Evolutionary conservation across 2,888 invertebrate genomes (phyloP).

Genomic region (Julus scandinavius): DNA sequence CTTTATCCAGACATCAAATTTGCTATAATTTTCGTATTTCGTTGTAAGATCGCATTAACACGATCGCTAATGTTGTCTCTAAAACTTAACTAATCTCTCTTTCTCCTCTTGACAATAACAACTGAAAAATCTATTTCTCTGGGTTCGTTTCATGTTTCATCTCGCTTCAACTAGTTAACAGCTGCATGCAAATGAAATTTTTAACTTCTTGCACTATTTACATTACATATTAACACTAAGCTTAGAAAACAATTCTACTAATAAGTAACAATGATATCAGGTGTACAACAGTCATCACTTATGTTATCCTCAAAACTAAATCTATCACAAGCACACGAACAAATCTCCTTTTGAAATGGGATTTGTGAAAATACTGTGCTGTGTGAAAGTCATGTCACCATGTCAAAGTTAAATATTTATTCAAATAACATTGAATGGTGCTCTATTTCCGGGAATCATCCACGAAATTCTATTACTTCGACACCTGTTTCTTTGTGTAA

Average conservation of each 20-base stretch:
- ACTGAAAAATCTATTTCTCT: conserved; percentile 25
- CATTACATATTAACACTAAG: neutral
- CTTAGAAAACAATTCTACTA: neutral
- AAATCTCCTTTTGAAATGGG: neutral
- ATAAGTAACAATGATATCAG: neutral
- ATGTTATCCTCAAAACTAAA: too few relatives aligned
- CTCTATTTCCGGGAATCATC: neutral
- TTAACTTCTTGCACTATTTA: neutral
- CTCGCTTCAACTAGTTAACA: conserved; percentile 30
- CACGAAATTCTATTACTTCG: neutral
- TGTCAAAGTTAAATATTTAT: neutral
- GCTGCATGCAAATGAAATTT: neutral
- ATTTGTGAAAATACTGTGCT: neutral
- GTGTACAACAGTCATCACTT: neutral
- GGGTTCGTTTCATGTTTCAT: conserved; percentile 23
- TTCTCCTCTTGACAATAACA: neutral
- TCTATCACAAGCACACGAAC: too few relatives aligned
- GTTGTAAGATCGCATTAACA: neutral
- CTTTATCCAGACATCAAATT: conserved; percentile 22
- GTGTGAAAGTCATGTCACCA: neutral
- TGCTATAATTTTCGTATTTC: neutral
- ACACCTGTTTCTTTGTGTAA: conserved; percentile 72
- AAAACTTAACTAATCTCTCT: conserved; percentile 24
- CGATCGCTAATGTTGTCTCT: neutral
- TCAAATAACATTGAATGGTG: neutral